Evolutionary conservation across 2,113 vertebrate species (phyloP), one percentile per base, ranked within the genome.

Genomic region (Heliornis fulica): DNA sequence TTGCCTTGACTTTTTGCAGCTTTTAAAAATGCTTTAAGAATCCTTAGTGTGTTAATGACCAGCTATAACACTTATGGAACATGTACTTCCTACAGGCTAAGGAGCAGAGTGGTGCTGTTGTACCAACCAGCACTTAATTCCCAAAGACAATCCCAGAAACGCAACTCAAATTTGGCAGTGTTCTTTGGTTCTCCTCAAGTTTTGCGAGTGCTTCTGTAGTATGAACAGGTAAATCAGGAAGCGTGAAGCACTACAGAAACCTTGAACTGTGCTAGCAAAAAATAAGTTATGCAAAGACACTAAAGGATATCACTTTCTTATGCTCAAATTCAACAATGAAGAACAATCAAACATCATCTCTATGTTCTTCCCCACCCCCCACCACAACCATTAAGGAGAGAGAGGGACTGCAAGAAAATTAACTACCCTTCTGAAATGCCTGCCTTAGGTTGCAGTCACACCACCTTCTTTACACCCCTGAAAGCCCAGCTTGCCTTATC

Each of bases 381-480:
- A 46, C 45, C 46, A 31, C 21, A 65, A 23, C 38, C 26, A 60
- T 10, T 20, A 7, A 91, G 26, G 9, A 48, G 46, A 78, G 3
- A 63, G 0, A 53, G 28, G 28, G 16, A 84, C 16, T 43, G 48
- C 8, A 40, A n/a, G 19, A 72, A 65, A 79, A 69, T 46, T 7
- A 88, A n/a, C 43, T 59, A 38, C 5, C 22, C 17, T 54, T 80
- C 50, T 59, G 51, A 80, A 83, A 60, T 19, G 38, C 14, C 56
- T 79, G 43, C 21, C 34, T 70, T 40, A 5, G 11, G 15, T 8
- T 43, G 15, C 13, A 50, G 40, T 36, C 43, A 45, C 0, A 0
- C 38, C 34, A 56, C 23, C 13, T 4, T 25, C n/a, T n/a, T 54
- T 32, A 36, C 11, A 22, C 15, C 36, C 50, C 31, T 48, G 50